These are phyloP conservation scores for Diceros bicornis DNA, from an alignment of 2,797 vertebrate species.

Conservation along the genomic window DNA sequence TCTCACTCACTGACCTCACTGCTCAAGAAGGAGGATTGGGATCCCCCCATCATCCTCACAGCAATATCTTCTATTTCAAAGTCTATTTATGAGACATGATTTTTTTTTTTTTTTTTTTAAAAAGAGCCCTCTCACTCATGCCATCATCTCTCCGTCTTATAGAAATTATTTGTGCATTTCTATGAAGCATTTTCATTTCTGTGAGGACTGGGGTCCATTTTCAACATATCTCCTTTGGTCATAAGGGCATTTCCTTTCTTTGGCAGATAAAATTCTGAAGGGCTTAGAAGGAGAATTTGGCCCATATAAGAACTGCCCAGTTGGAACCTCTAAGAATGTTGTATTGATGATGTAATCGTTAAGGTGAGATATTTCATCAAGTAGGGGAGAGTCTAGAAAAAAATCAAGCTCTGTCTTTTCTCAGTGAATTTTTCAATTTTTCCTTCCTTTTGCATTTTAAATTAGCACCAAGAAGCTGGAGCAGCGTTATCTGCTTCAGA, in stretches of 20 bases:
- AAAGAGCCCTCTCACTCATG: not conserved
- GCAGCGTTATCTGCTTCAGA: not conserved
- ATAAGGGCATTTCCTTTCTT: not conserved
- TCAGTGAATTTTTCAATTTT: not conserved
- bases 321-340: not conserved
- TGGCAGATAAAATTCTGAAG: constrained; percentile 25
- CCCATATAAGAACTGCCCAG: not conserved
- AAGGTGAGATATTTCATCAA: not conserved
- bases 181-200: not conserved
- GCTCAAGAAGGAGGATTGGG: not conserved
- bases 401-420: not conserved
- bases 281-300: not conserved
- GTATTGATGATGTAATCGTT: not conserved
- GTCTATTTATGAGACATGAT: not conserved
- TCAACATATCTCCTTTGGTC: not conserved
- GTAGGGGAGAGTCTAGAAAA: not conserved
- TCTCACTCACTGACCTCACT: not conserved
- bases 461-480: not conserved
- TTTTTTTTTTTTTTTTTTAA: not conserved
- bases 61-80: not conserved
- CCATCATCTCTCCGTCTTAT: not conserved
- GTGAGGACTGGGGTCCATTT: not conserved
- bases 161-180: not conserved
- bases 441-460: not conserved
- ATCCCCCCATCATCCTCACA: not conserved